Evolutionary conservation across 1,140 invertebrate species (phyloP), one percentile per base, ranked within the genome.

Genomic region (Temnothorax curvispinosus): DNA sequence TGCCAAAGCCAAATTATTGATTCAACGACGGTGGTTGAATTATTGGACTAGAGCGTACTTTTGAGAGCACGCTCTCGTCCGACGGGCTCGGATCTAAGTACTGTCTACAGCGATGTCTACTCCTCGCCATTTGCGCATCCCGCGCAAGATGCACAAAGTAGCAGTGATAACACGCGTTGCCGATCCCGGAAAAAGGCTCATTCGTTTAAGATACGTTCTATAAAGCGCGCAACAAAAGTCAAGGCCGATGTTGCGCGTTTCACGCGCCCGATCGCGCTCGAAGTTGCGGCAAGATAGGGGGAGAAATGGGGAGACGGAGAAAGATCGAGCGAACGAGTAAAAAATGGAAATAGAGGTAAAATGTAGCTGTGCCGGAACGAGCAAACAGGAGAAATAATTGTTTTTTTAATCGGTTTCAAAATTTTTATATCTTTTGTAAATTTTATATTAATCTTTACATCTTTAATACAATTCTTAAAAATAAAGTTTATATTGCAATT

Each of bases 161-260:
- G 54, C 44, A 60, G 8, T 27, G 27, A 27, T 27, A 27, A 1
- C 27, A 27, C 80, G 54, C 80, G 54, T 84, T 75, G 80, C 80
- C 69, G 56, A 54, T 75, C 69, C 38, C 80, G 56, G 80, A 84
- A 84, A 75, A 84, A 84, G 80, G 54, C 69, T 84, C 80, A 84
- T 84, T 54, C 80, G 80, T 84, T 84, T 84, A 84, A 27, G 27
- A 27, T 84, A 84, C 82, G 62, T 85, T 85, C 72, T 47, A 85
- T 74, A 85, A 85, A 85, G 47, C 74, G 82, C 74, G 60, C 75
- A 78, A 76, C 75, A 77, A 85, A 85, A 85, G 71, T 78, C 58
- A 54, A 21, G 9, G 50, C 62, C 82, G 74, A 85, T 11, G 27
- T 54, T 18, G 80, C 56, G 35, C 80, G 80, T n/a, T n/a, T n/a